Evolutionary conservation across 1,140 invertebrate species (phyloP).

Genomic region (Apis dorsata): DNA sequence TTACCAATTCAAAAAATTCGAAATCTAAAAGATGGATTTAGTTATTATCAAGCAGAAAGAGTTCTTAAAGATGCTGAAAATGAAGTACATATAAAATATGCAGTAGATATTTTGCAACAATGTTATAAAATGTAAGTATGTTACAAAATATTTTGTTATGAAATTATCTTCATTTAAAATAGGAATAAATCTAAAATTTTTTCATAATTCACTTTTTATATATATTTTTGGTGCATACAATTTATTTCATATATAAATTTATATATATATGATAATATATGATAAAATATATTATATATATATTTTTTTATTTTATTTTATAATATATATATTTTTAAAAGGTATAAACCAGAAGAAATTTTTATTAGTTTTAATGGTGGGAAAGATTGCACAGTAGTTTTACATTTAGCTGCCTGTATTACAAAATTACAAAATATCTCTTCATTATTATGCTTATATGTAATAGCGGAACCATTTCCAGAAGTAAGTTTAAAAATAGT

Average conservation of each 20-base stretch:
- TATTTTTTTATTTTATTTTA: background rate
- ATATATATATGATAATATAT: too few species aligned
- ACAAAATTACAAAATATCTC: constrained; percentile 79
- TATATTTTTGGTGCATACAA: too few species aligned
- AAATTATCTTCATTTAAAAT: too few species aligned
- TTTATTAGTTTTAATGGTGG: constrained; percentile 98
- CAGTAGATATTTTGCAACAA: constrained; percentile 69
- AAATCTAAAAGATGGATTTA: constrained; percentile 58
- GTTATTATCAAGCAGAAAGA: constrained; percentile 43
- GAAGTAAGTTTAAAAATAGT: constrained; percentile 79
- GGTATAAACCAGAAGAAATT: constrained; percentile 85
- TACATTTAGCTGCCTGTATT: constrained; percentile 88
- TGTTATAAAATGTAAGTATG: constrained; percentile 72
- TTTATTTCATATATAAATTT: background rate
- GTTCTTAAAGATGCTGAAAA: constrained; percentile 58
- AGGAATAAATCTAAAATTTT: too few species aligned
- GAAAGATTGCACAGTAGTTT: constrained; percentile 96
- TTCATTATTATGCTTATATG: constrained; percentile 70
- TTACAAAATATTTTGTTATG: background rate
- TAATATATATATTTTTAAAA: constrained; percentile 43
- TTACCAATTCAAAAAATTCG: constrained; percentile 53
- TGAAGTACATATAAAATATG: constrained; percentile 63
- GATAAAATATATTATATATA: too few species aligned
- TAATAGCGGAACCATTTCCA: constrained; percentile 87
- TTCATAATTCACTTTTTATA: too few species aligned